phyloP scores from a whole-genome alignment of 2,113 vertebrate genomes.

The Ochotona princeps region DNA sequence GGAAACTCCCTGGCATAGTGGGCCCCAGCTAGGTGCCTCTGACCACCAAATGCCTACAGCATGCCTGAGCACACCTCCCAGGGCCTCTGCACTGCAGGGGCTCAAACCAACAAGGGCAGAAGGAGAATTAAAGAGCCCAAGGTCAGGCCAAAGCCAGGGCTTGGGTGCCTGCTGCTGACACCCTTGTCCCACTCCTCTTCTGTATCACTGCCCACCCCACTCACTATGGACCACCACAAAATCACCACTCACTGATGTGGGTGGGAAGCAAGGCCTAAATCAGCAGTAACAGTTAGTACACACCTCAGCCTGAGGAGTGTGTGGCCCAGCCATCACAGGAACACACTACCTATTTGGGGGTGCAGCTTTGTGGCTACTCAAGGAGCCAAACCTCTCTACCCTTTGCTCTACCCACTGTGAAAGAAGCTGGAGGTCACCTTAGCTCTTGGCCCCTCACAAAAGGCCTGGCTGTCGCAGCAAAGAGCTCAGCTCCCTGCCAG shows the following conservation, averaged over 20 bases:
- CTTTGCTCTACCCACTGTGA: neutral
- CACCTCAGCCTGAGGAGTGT: no score
- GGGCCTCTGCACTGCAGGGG: neutral
- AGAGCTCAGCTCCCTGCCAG: neutral
- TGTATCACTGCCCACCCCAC: neutral
- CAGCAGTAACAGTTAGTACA: no score
- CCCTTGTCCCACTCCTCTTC: neutral
- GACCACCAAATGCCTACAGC: no score
- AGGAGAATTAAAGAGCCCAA: neutral
- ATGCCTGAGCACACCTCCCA: no score
- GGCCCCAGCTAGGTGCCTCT: no score
- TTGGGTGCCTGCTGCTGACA: neutral
- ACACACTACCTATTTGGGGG: no score
- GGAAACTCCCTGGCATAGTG: no score
- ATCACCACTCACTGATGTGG: no score
- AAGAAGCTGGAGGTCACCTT: neutral
- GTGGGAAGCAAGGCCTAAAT: no score
- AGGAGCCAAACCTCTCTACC: no score
- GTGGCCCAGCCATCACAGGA: no score
- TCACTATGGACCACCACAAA: neutral
- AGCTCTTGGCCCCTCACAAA: neutral
- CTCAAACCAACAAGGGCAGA: neutral
- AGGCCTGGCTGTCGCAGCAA: neutral
- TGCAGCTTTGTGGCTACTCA: no score
- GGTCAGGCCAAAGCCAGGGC: neutral